phyloP scores from a whole-genome alignment of 2,888 invertebrate genomes.

The Campopleginae sp. region DNA sequence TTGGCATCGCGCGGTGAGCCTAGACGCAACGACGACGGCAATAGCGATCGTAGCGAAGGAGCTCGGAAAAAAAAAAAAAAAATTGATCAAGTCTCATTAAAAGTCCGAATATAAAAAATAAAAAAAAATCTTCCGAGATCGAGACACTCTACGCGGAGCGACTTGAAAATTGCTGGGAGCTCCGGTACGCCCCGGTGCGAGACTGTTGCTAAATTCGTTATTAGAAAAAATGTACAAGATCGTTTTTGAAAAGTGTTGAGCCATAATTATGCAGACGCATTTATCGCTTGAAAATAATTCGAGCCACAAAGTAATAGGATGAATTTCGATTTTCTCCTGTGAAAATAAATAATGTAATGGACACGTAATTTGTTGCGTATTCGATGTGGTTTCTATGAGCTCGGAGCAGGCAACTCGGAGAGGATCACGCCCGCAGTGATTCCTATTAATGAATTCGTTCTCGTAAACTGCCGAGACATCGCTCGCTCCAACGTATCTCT shows the following conservation, averaged over 20 bases:
- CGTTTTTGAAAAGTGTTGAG: background rate
- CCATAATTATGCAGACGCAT: background rate
- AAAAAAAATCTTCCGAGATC: no score
- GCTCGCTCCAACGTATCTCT: conserved; percentile 43
- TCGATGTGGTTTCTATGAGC: conserved; percentile 1
- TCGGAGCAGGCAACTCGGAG: conserved; percentile 4
- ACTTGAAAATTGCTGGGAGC: no score
- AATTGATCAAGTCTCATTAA: no score
- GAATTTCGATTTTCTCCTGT: background rate
- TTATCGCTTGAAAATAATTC: background rate
- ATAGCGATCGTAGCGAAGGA: conserved; percentile 67
- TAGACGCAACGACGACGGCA: conserved; percentile 55
- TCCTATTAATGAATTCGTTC: conserved; percentile 69
- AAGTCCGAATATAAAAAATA: no score
- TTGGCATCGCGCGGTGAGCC: conserved; percentile 36
- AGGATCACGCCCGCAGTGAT: conserved; percentile 58
- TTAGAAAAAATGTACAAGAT: background rate
- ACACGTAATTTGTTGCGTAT: background rate
- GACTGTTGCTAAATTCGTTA: background rate
- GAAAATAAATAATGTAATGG: background rate
- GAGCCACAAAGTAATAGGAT: background rate
- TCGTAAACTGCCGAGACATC: conserved; percentile 44
- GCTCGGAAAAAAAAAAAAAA: no score
- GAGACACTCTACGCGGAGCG: no score
- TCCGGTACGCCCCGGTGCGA: no score